phyloP scores from a whole-genome alignment of 1,140 invertebrate species.

The Anastrepha ludens region DNA sequence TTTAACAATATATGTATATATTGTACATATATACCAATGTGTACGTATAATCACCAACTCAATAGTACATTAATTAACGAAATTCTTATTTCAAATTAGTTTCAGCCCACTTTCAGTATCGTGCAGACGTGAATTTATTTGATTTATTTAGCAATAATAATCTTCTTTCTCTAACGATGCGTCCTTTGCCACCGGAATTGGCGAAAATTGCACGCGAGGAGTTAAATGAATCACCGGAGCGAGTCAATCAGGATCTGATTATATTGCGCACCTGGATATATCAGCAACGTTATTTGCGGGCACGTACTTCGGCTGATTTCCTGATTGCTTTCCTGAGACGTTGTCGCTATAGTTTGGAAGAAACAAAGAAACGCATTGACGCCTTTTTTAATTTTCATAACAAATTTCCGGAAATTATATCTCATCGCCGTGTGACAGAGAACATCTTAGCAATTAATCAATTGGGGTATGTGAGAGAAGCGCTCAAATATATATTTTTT shows the following conservation, averaged over 20 bases:
- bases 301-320: constrained; percentile 77
- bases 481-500: not conserved
- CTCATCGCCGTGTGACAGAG: constrained; percentile 69
- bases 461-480: constrained; percentile 73
- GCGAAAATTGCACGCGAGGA: constrained; percentile 76
- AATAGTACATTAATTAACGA: not conserved
- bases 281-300: constrained; percentile 79
- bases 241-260: constrained; percentile 77
- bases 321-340: constrained; percentile 79
- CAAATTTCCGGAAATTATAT: constrained; percentile 76
- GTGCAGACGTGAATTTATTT: not conserved
- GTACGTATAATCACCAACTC: not conserved
- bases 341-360: constrained; percentile 81
- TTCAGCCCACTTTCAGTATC: not conserved
- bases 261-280: constrained; percentile 80
- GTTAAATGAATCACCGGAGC: constrained; percentile 78
- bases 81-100: not conserved
- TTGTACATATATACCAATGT: not conserved
- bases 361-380: constrained; percentile 80
- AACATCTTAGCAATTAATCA: constrained; percentile 75
- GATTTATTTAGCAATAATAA: not conserved
- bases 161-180: constrained; percentile 58
- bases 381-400: constrained; percentile 79
- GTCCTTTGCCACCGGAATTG: constrained; percentile 73
- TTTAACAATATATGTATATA: not conserved